phyloP scores from a whole-genome alignment of 2,888 invertebrate species.

The Lypha dubia region DNA sequence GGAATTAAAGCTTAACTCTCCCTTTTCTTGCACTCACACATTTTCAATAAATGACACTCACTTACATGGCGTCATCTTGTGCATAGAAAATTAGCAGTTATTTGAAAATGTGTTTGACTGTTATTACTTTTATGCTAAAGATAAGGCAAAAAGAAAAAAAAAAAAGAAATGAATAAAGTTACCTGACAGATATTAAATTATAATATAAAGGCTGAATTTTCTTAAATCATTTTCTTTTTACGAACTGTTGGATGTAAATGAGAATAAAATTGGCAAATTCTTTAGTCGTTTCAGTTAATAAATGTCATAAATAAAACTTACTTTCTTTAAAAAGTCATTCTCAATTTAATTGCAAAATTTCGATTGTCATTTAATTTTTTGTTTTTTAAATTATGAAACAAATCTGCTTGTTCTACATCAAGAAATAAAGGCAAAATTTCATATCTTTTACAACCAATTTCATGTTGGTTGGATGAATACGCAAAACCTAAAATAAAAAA shows the following conservation, averaged over 20 bases:
- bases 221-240: neutral
- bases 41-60: constrained; percentile 46
- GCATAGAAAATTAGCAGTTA: constrained; percentile 70
- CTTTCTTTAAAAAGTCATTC: constrained; percentile 12
- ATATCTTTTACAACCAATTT: constrained; percentile 55
- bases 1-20: constrained; percentile 62
- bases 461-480: constrained; percentile 57
- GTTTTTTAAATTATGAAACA: constrained; percentile 31
- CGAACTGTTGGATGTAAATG: too few species aligned
- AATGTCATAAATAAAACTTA: neutral
- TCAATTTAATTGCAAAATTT: constrained; percentile 45
- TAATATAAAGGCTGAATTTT: neutral
- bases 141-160: neutral
- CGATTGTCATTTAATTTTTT: neutral
- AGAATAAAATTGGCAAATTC: neutral
- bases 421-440: constrained; percentile 40
- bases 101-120: constrained; percentile 22
- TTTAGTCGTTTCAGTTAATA: neutral
- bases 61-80: constrained; percentile 70
- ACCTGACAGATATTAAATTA: neutral
- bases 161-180: too few species aligned
- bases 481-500: neutral
- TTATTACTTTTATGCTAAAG: constrained; percentile 8
- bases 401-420: constrained; percentile 24
- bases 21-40: constrained; percentile 11